Percentiles rank a stretch among this genome's conserved stretches.
Conservation (phyloP, 2,888 invertebrate genomes). For the Omphaloscelis lunosa region DNA sequence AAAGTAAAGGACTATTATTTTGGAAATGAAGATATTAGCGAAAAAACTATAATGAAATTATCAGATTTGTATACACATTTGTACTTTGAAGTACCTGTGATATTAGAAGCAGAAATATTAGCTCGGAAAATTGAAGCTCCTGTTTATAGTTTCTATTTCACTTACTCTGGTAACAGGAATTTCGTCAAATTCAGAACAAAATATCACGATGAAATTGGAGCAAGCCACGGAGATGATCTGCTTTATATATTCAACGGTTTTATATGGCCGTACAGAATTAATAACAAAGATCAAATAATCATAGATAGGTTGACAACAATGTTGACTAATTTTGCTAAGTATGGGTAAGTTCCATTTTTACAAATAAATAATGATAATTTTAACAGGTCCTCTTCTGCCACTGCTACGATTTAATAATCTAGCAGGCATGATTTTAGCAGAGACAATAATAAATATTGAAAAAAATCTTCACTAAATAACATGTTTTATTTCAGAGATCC, state of each 20-base stretch:
- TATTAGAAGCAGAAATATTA: conserved; percentile 78
- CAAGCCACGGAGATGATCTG: conserved; percentile 84
- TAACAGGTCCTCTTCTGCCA: too few species aligned
- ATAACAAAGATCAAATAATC: conserved; percentile 73
- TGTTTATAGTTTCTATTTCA: conserved; percentile 82
- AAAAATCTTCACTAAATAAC: background rate
- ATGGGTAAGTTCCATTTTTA: conserved; percentile 73
- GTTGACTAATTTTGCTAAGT: conserved; percentile 86
- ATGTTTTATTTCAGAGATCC: conserved; percentile 72
- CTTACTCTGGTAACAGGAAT: conserved; percentile 82
- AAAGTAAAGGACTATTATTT: conserved; percentile 85
- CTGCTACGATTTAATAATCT: background rate
- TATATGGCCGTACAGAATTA: conserved; percentile 77
- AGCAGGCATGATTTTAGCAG: background rate
- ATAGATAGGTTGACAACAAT: conserved; percentile 80
- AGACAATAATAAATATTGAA: background rate
- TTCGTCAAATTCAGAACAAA: conserved; percentile 76
- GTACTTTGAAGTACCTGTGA: conserved; percentile 81
- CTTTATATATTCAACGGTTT: conserved; percentile 80
- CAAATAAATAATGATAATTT: background rate
- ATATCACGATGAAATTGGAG: conserved; percentile 74
- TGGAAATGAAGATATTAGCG: conserved; percentile 81
- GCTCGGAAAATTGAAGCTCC: conserved; percentile 68
- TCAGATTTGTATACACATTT: conserved; percentile 80
- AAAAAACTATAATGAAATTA: conserved; percentile 76